These are phyloP conservation scores for Delichon dasypus DNA, from an alignment of 2,797 vertebrate genomes.

Conservation along the genomic window DNA sequence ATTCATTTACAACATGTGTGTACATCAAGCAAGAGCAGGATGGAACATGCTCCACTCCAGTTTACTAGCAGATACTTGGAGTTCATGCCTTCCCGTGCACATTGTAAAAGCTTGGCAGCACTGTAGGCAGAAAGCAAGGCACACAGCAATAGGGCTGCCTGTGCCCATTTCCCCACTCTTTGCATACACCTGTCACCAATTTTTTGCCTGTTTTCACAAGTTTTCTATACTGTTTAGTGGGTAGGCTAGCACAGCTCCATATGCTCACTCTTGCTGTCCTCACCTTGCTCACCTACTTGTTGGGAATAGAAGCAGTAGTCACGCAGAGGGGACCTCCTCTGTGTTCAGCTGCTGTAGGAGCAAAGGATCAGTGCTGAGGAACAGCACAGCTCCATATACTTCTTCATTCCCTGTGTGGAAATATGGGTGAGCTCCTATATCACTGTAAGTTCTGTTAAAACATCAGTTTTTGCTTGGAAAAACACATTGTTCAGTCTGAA, in stretches of 20 bases:
- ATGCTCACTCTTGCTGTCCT: background rate
- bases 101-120: background rate
- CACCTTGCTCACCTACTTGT: background rate
- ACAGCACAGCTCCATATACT: background rate
- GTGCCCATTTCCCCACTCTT: background rate
- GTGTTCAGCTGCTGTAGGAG: background rate
- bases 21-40: background rate
- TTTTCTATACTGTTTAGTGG: background rate
- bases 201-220: background rate
- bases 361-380: background rate
- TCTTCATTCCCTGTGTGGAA: background rate
- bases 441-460: background rate
- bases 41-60: accelerated
- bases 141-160: background rate
- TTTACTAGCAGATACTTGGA: background rate
- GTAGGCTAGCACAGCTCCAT: background rate
- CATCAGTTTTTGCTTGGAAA: background rate
- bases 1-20: background rate
- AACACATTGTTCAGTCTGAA: background rate
- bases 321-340: background rate
- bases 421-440: background rate
- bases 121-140: background rate
- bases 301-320: background rate
- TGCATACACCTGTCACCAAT: background rate
- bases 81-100: background rate